phyloP scores from a whole-genome alignment of 2,888 invertebrate genomes.

The Polyploca ridens region DNA sequence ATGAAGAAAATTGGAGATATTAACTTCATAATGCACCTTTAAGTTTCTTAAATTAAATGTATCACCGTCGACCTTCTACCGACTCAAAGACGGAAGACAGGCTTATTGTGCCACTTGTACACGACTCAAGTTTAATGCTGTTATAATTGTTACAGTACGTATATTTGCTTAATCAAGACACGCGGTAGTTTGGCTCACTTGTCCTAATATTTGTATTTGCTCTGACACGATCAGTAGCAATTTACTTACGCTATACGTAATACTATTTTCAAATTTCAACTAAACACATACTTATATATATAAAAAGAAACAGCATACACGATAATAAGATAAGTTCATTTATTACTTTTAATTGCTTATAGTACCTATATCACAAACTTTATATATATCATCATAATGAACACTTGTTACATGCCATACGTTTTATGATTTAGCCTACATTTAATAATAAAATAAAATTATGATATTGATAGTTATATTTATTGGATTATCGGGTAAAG shows the following conservation, averaged over 20 bases:
- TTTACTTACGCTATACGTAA: neutral
- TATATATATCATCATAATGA: conserved; percentile 40
- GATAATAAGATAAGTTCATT: conserved; percentile 53
- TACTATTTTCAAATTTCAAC: neutral
- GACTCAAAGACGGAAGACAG: neutral
- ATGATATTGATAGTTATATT: neutral
- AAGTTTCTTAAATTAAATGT: conserved; percentile 19
- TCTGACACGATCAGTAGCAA: neutral
- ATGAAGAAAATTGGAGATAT: conserved; percentile 39
- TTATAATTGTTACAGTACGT: neutral
- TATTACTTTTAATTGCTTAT: conserved; percentile 58
- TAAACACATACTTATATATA: conserved; percentile 12
- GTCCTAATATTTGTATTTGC: conserved; percentile 4
- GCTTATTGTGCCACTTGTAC: neutral
- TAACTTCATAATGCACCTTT: conserved; percentile 43
- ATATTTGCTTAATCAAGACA: neutral
- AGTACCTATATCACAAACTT: conserved; percentile 67
- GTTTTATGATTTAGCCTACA: conserved; percentile 14
- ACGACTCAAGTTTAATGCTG: neutral
- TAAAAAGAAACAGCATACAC: conserved; percentile 34
- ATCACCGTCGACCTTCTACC: too few species aligned
- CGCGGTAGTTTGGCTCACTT: conserved; percentile 1
- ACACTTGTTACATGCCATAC: conserved; percentile 36
- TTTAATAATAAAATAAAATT: neutral
- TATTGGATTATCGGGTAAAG: neutral